phyloP scores from a whole-genome alignment of 2,797 vertebrate genomes.

The Amblyopsis hoosieri region DNA sequence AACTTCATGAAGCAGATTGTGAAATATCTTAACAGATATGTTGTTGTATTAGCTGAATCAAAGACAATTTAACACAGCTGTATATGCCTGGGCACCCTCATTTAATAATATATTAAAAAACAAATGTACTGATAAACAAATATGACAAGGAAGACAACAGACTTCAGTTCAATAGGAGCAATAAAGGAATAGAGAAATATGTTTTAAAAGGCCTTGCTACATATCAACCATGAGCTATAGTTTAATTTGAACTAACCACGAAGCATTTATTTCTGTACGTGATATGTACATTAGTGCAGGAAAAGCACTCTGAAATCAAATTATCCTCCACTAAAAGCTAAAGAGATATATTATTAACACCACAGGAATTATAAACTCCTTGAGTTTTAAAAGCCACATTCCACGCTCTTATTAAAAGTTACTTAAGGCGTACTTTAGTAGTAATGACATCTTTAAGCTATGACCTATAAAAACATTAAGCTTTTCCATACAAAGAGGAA shows the following conservation, averaged over 20 bases:
- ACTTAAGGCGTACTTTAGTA: conserved; percentile 63
- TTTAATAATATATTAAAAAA: conserved; percentile 61
- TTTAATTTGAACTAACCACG: conserved; percentile 23
- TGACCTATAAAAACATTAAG: conserved; percentile 35
- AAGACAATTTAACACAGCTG: neutral
- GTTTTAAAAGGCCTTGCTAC: conserved; percentile 58
- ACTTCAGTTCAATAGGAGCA: conserved; percentile 4
- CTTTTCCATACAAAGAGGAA: conserved; percentile 27
- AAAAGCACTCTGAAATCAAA: conserved; percentile 17
- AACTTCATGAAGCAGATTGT: too few relatives aligned
- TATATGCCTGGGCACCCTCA: too few relatives aligned
- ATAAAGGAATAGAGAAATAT: conserved; percentile 10
- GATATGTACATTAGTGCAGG: conserved; percentile 25
- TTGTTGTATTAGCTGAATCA: too few relatives aligned
- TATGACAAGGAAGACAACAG: conserved; percentile 8
- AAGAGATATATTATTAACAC: conserved; percentile 36
- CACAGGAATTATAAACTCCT: conserved; percentile 40
- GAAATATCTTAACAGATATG: too few relatives aligned
- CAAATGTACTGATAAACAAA: conserved; percentile 34
- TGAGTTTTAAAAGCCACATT: conserved; percentile 53
- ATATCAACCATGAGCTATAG: conserved; percentile 60
- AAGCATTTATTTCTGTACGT: conserved; percentile 30
- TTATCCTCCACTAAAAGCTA: neutral
- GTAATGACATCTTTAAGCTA: conserved; percentile 59
- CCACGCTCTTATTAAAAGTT: conserved; percentile 52